A percentile compares a stretch with the other conserved stretches of the same genome.
These are phyloP conservation scores for Tupaia chinensis DNA, from an alignment of 2,113 vertebrate species.

Conservation along the genomic window DNA sequence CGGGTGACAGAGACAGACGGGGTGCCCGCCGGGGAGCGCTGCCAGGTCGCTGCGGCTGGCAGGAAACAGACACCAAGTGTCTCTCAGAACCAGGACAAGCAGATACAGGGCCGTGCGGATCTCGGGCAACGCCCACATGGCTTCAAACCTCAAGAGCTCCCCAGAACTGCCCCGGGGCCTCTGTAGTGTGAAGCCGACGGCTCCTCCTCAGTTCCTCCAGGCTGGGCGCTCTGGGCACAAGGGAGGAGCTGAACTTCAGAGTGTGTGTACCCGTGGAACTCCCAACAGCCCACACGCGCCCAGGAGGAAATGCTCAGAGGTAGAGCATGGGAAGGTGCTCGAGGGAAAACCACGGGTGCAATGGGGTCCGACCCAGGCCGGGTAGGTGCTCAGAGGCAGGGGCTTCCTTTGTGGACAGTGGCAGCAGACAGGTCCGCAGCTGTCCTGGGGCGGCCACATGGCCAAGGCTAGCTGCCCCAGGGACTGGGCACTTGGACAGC, in stretches of 20 bases:
- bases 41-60: neutral
- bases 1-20: neutral
- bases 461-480: neutral
- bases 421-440: neutral
- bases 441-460: neutral
- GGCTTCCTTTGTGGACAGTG: neutral
- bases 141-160: constrained; percentile 30
- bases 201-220: neutral
- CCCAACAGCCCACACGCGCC: neutral
- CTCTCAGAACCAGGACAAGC: constrained; percentile 66
- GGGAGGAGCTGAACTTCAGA: neutral
- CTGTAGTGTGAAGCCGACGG: neutral
- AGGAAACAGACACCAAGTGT: constrained; percentile 40
- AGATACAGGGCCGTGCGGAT: neutral
- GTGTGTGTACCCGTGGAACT: neutral
- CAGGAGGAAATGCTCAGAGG: neutral
- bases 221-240: neutral
- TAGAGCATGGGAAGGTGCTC: fast-evolving
- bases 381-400: neutral
- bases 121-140: neutral
- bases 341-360: neutral
- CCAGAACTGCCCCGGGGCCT: neutral
- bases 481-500: no score
- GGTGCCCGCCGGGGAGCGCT: neutral
- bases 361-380: neutral